Evolutionary conservation across 1,140 invertebrate species (phyloP).

Genomic region (Calephelis nemesis): DNA sequence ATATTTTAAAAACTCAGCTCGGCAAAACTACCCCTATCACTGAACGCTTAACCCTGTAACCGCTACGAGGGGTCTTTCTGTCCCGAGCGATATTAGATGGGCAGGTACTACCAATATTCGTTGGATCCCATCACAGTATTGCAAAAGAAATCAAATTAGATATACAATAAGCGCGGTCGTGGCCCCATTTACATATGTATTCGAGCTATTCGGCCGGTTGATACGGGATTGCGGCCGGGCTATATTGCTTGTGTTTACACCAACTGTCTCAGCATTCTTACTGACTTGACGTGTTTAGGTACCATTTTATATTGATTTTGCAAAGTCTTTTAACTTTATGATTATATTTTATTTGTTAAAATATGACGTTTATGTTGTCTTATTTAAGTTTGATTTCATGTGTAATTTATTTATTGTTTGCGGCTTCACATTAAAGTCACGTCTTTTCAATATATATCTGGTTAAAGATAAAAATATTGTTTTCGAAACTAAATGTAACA

Average conservation of each 20-base stretch:
- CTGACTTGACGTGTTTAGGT: conserved; percentile 44
- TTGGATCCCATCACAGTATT: conserved; percentile 69
- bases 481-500: no score
- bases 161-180: conserved; percentile 74
- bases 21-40: conserved; percentile 56
- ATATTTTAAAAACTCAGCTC: conserved; percentile 70
- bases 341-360: background rate
- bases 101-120: conserved; percentile 67
- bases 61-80: conserved; percentile 45
- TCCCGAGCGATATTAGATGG: conserved; percentile 53
- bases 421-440: no score
- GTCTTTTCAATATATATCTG: no score
- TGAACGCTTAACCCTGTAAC: conserved; percentile 63
- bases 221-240: conserved; percentile 68
- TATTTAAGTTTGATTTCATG: no score
- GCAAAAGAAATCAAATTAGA: conserved; percentile 77
- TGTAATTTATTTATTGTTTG: no score
- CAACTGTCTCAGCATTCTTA: conserved; percentile 52
- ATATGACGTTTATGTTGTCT: no score
- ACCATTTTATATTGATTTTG: conserved; percentile 38
- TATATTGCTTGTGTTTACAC: conserved; percentile 65
- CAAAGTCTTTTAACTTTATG: background rate
- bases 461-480: no score
- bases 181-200: conserved; percentile 74
- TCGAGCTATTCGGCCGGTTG: conserved; percentile 65